Base-by-base conservation (phyloP, 2,113 vertebrate species). In the Chlamydotis undulata region DNA sequence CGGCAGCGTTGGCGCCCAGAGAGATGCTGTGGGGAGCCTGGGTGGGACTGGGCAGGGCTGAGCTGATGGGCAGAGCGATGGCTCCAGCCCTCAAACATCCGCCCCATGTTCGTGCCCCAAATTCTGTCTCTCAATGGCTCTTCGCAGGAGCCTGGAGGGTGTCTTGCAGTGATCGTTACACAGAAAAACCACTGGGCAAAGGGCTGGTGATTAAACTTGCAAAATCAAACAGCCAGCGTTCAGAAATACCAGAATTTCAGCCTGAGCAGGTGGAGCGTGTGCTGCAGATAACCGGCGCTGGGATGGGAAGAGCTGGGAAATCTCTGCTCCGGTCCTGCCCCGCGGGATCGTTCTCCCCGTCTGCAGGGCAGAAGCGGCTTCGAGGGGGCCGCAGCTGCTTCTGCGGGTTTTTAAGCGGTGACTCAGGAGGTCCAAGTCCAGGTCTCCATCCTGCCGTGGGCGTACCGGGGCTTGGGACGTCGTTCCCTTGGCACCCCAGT, bases 161-260 rank as follows among this genome's bases (percentile, higher is more conserved):
- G 49, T 68, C 39, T 56, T 15, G 4, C 1, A 57, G 70, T 0
- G 7, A 16, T 31, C 1, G 1, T 49, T 39, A 18, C n/a, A 13
- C 43, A 49, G 78, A 39, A 78, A 33, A 75, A 49, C 19, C 70
- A 55, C 25, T 0, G 16, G 75, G 67, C 63, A 25, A 73, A 80
- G 84, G 90, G 93, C 45, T 33, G 69, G 79, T 79, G 16, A 92
- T 92, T 94, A 86, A 73, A 49, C 63, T 95, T 81, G 85, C 93
- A 92, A 92, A 97, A 86, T 29, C 19, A 12, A 81, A 12, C 15
- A 37, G 50, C 43, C 2, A 0, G 16, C 12, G 59, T 35, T 96
- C 52, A 76, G 90, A 88, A 88, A 74, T 39, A 92, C 91, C 93
- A 74, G 96, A 90, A 77, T 88, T 96, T 94, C 93, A 86, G 90